These are phyloP conservation scores for Temnothorax curvispinosus DNA, from an alignment of 1,140 invertebrate genomes.

Conservation along the genomic window DNA sequence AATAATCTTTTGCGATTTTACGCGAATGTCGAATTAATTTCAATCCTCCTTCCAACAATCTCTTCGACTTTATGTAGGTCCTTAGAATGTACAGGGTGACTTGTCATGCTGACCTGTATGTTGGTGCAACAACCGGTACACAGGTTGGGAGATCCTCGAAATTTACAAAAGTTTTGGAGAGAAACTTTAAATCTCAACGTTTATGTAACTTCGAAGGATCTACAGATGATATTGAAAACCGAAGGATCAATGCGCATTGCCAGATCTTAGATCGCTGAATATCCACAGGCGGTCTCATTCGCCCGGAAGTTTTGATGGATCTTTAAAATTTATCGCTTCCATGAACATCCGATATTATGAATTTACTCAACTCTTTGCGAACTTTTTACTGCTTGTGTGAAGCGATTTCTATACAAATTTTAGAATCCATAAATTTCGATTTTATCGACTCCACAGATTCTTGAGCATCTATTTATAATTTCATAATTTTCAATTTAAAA, in stretches of 20 bases:
- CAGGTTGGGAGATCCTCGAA: background rate
- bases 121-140: background rate
- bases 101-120: too few species aligned
- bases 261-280: conserved; percentile 13
- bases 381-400: background rate
- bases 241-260: background rate
- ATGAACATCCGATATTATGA: background rate
- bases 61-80: background rate
- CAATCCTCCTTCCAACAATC: background rate
- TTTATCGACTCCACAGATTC: background rate
- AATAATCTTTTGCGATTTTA: conserved; percentile 2
- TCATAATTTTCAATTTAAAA: background rate
- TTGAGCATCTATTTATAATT: background rate
- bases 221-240: background rate
- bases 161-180: background rate
- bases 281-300: background rate
- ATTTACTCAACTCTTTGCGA: background rate
- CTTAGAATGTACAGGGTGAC: background rate
- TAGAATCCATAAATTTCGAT: background rate
- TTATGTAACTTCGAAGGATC: background rate
- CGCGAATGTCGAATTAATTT: background rate
- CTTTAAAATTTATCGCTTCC: background rate
- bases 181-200: conserved; percentile 6
- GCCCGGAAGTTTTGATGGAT: background rate
- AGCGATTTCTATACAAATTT: background rate